These are phyloP conservation scores for Rhea americana DNA, from an alignment of 2,113 vertebrate genomes.

Conservation along the genomic window DNA sequence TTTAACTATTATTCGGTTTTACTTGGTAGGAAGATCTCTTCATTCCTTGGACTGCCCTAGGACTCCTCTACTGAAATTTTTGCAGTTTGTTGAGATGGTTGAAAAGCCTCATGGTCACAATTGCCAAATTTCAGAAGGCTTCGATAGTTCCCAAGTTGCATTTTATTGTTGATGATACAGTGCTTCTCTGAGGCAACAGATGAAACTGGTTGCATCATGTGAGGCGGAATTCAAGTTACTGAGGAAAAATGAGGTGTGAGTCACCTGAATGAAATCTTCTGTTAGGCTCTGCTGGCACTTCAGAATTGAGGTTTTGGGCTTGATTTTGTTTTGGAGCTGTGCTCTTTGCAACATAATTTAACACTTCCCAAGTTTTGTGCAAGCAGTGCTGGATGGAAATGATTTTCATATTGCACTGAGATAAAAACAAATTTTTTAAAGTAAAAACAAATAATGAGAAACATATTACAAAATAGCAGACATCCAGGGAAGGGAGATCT, in stretches of 20 bases:
- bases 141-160: too few relatives aligned
- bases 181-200: background rate
- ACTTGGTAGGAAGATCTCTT: background rate
- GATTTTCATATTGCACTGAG: background rate
- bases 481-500: background rate
- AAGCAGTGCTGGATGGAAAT: background rate
- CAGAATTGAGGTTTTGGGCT: background rate
- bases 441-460: background rate
- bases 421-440: background rate
- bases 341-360: background rate
- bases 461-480: background rate
- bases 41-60: background rate
- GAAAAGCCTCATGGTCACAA: background rate
- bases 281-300: background rate
- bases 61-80: background rate
- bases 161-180: too few relatives aligned
- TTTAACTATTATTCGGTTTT: background rate
- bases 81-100: background rate
- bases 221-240: background rate
- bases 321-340: too few relatives aligned
- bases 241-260: background rate
- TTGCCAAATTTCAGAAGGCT: background rate
- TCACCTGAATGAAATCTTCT: too few relatives aligned
- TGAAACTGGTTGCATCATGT: background rate
- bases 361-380: background rate